Base-by-base conservation (phyloP, 2,113 vertebrate species). In the Myotis brandtii region DNA sequence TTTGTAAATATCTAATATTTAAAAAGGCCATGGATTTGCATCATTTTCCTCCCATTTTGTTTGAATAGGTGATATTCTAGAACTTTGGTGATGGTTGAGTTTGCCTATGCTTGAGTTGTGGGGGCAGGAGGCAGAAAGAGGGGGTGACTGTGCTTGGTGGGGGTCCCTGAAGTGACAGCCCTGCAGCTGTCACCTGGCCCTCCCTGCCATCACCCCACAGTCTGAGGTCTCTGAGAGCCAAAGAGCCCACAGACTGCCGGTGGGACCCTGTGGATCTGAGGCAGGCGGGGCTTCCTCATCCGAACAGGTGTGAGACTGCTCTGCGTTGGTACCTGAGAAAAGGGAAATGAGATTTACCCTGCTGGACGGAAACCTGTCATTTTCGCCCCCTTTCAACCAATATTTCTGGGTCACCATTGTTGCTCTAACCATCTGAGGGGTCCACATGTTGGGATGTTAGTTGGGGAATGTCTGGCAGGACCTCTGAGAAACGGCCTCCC, bases 91-190 rank as follows among this genome's bases (percentile, higher is more conserved):
- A 6, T 3, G 25, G 17, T 21, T 18, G 1, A 72, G 25, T 40
- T 0, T 25, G 62, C 0, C 3, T 14, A n/a, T 30, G 23, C 13
- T 11, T 8, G 62, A 8, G n/a, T 40, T 9, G 1, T 7, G 50
- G 9, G 37, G 32, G 66, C 81, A 17, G 27, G 66, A 20, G 20
- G 9, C 37, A 9, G 25, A 8, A 43, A 40, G 79, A 40, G 18
- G 14, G 32, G 20, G 43, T 34, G 30, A 34, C 20, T 30, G 56
- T 18, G 67, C 50, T 2, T 8, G 16, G 14, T 5, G 69, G 85
- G 32, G 37, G 27, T 32, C 27, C 43, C 69, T 13, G 18, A 18
- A 54, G 64, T 10, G 37, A 32, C 27, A 64, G 62, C 16, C 66
- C 66, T 67, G 14, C 64, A 67, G 64, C 32, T n/a, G 30, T 67